Evolutionary conservation across 37 sponge, comb jelly and placozoan species (phyloP).

Genomic region (Mnemiopsis leidyi): DNA sequence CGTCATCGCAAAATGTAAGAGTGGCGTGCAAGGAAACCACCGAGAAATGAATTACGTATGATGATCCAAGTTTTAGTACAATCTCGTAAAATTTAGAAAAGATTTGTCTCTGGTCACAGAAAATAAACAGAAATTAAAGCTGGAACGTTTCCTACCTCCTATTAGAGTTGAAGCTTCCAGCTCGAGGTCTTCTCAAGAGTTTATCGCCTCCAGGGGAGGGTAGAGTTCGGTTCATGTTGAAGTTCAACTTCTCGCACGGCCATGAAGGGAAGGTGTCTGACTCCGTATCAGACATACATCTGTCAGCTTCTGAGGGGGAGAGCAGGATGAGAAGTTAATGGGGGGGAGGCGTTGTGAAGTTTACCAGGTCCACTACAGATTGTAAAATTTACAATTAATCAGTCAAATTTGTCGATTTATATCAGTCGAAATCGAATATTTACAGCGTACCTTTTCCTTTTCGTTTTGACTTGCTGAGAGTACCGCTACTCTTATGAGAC

Average conservation of each 20-base stretch:
- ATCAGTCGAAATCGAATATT: not conserved
- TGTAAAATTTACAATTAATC: too few species aligned
- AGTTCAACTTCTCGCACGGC: constrained; percentile 45
- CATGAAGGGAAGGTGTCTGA: not conserved
- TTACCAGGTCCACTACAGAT: not conserved
- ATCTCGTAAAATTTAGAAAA: too few species aligned
- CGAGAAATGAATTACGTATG: too few species aligned
- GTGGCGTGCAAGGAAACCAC: too few species aligned
- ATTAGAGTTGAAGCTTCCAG: not conserved
- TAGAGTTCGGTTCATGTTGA: not conserved
- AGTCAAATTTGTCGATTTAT: too few species aligned
- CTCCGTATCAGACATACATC: constrained; percentile 3
- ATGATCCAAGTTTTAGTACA: too few species aligned
- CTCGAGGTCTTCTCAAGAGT: not conserved
- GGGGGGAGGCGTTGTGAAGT: not conserved
- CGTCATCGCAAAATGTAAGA: too few species aligned
- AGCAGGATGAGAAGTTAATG: not conserved
- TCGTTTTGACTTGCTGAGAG: constrained; percentile 7
- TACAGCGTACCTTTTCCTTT: not conserved
- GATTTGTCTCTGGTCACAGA: too few species aligned
- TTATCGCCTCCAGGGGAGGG: not conserved
- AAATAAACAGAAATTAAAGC: not conserved
- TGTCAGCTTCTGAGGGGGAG: not conserved
- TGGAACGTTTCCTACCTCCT: not conserved
- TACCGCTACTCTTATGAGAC: not conserved